Evolutionary conservation across 2,888 invertebrate genomes (phyloP).

Genomic region (Petrolisthes cinctipes): DNA sequence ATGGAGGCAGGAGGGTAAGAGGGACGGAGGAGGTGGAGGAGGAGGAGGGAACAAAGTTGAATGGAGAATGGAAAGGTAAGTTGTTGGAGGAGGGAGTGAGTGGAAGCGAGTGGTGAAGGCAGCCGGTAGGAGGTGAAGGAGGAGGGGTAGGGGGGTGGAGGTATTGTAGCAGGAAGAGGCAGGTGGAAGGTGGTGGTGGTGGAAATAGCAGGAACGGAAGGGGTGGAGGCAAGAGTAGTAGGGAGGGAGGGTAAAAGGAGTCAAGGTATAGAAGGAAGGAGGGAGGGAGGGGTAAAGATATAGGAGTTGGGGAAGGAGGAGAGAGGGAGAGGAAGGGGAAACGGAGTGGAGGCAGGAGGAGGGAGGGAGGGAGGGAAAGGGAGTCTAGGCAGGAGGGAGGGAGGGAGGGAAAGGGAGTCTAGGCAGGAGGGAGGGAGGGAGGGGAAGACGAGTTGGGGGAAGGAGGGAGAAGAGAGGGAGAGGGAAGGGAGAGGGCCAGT

Average conservation of each 20-base stretch:
- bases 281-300: background rate
- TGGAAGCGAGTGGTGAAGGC: background rate
- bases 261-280: background rate
- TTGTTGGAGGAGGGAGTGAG: background rate
- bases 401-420: background rate
- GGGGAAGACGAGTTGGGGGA: background rate
- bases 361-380: background rate
- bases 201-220: background rate
- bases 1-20: too few species aligned
- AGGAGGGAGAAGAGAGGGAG: too few species aligned
- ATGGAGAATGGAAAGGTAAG: background rate
- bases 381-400: background rate
- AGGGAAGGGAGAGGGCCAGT: too few species aligned
- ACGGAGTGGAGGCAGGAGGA: background rate
- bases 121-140: background rate
- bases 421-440: background rate
- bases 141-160: background rate
- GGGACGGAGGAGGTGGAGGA: background rate
- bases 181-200: background rate
- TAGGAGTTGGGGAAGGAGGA: background rate
- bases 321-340: background rate
- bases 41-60: background rate
- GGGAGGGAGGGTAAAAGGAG: background rate
- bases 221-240: background rate
- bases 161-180: background rate